Conservation (phyloP, 2,113 vertebrate species). For the Myrmecophaga tridactyla region DNA sequence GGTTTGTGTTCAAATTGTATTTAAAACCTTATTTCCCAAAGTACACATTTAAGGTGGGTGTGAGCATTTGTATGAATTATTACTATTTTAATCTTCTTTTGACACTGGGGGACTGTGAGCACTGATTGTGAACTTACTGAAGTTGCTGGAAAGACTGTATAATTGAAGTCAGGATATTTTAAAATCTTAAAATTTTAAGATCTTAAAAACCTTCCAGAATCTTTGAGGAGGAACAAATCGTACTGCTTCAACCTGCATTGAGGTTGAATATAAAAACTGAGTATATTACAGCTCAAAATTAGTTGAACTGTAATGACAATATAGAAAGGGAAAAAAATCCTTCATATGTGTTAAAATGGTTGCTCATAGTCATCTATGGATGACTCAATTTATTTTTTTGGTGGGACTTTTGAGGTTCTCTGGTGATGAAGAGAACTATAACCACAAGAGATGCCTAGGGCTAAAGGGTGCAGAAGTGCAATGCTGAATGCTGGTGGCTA, state of each 20-base stretch:
- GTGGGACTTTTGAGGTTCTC: not conserved
- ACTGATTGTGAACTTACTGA: not conserved
- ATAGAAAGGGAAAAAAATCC: slow-evolving; percentile 22
- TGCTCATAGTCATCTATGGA: not conserved
- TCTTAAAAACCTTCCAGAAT: slow-evolving; percentile 46
- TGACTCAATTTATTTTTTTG: not conserved
- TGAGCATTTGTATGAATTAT: not conserved
- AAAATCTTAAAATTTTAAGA: no score
- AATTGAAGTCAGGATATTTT: slow-evolving; percentile 40
- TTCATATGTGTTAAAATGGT: not conserved
- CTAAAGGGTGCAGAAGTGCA: accelerated
- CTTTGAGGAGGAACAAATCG: slow-evolving; percentile 24
- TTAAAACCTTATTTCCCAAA: not conserved
- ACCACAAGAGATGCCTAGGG: not conserved
- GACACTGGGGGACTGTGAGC: not conserved
- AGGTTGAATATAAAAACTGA: slow-evolving; percentile 42
- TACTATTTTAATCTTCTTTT: not conserved
- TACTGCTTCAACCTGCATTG: slow-evolving; percentile 29
- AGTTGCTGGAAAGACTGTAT: not conserved
- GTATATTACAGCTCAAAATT: not conserved
- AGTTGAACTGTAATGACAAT: slow-evolving; percentile 20
- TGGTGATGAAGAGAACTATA: not conserved
- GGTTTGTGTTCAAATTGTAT: not conserved
- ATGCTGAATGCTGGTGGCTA: not conserved
- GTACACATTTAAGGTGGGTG: no score